Base-by-base conservation (phyloP, 2,113 vertebrate species). In the Chionodraco myersi region DNA sequence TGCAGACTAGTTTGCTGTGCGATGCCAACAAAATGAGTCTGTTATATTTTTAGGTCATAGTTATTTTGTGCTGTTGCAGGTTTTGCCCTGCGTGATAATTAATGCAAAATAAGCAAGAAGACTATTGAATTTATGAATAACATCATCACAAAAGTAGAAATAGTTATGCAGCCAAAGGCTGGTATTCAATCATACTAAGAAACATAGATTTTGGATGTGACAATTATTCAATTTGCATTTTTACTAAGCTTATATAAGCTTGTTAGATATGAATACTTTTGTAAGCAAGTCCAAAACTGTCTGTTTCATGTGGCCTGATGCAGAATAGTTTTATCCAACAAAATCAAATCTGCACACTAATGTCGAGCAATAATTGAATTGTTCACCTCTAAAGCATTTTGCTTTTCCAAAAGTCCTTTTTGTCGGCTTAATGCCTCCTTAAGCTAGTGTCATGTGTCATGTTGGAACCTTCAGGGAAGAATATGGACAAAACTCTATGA, bases 121-220 rank as follows among this genome's bases (percentile, higher is more conserved):
- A 76, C 75, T 79, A 72, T 80, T 87, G 77, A 89, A 92, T 90
- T 88, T 83, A 86, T 86, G 83, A 88, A 89, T 85, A 88, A 66
- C 36, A 82, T 80, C 48, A 82, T 74, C 81, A 85, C 74, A 80
- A 72, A 84, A n/a, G 30, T 59, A 74, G 57, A 64, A 83, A 76
- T 80, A 54, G 52, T 54, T 18, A 3, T 74, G 66, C 45, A 74
- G 75, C 87, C 80, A 41, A 15, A 21, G 72, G 76, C 60, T 67
- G 72, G 79, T 80, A 78, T 82, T 88, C 82, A 87, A 30, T 81
- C 89, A 83, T 44, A 80, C 44, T 36, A 23, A 57, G 44, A 74
- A 82, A 83, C 73, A 72, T 44, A 58, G 54, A 73, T 64, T 81
- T 48, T 78, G 57, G 3, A 60, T 69, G 45, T 59, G 62, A 86